Conservation (phyloP, 2,797 vertebrate species). For the Anguilla anguilla region DNA sequence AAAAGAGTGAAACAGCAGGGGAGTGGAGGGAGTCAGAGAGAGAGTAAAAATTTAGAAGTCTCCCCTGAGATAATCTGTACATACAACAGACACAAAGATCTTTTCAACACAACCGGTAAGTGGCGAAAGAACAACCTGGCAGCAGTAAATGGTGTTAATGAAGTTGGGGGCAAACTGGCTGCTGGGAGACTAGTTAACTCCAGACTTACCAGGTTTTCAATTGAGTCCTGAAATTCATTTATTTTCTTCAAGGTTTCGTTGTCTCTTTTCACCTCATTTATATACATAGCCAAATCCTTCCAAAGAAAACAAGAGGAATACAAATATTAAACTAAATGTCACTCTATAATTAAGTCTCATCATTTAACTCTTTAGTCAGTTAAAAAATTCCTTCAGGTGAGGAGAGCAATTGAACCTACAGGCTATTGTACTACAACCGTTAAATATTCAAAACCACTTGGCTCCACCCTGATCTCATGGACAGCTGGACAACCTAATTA, state of each 20-base stretch:
- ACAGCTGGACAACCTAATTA: slow-evolving; percentile 46
- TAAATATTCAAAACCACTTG: neutral
- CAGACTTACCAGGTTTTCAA: slow-evolving; percentile 93
- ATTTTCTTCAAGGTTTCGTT: slow-evolving; percentile 99
- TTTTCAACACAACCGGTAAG: neutral
- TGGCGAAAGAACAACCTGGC: neutral
- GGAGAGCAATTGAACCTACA: neutral
- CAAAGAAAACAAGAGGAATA: slow-evolving; percentile 8
- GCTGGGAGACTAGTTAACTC: neutral
- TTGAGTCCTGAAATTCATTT: slow-evolving; percentile 95
- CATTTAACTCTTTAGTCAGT: neutral
- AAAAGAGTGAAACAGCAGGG: slow-evolving; percentile 32
- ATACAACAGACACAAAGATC: neutral
- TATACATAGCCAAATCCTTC: slow-evolving; percentile 98
- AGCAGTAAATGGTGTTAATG: slow-evolving; percentile 11
- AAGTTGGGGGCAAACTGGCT: neutral
- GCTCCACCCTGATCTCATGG: neutral
- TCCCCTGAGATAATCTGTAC: neutral
- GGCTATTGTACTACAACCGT: neutral
- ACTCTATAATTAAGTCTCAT: neutral
- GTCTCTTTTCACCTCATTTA: slow-evolving; percentile 97
- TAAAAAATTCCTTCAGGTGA: neutral
- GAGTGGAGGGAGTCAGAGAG: neutral
- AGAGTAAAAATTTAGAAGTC: slow-evolving; percentile 11
- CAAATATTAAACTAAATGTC: neutral